Conservation (phyloP, 2,113 vertebrate genomes). For the Brachypodius melanocephalos region DNA sequence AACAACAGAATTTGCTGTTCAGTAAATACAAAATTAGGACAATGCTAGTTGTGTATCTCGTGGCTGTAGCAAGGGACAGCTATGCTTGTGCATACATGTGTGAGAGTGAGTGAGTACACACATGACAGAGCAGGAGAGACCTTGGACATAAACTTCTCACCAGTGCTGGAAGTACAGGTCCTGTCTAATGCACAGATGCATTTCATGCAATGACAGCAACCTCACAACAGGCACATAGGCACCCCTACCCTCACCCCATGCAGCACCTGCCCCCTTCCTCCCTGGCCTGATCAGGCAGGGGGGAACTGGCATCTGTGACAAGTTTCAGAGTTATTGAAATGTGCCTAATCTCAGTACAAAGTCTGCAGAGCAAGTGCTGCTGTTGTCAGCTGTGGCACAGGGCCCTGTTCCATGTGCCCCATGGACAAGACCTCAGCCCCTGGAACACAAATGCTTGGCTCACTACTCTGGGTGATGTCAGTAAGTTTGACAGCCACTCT, state of each 20-base stretch:
- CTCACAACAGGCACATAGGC: fast-evolving
- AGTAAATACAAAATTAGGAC: neutral
- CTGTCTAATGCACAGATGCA: neutral
- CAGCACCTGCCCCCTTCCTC: neutral
- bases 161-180: neutral
- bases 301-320: neutral
- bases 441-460: no score
- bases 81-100: fast-evolving
- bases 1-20: neutral
- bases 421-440: neutral
- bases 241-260: neutral
- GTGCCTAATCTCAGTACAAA: neutral
- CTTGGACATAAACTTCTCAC: neutral
- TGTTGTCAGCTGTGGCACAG: neutral
- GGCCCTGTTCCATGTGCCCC: neutral
- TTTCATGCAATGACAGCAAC: neutral
- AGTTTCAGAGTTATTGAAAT: neutral
- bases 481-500: neutral
- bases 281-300: neutral
- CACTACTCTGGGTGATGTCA: fast-evolving
- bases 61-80: neutral
- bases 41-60: neutral
- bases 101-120: neutral
- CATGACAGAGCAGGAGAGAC: neutral
- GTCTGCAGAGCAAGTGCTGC: neutral